Evolutionary conservation across 2,113 vertebrate genomes (phyloP).

Genomic region (pig (Sus scrofa)): DNA sequence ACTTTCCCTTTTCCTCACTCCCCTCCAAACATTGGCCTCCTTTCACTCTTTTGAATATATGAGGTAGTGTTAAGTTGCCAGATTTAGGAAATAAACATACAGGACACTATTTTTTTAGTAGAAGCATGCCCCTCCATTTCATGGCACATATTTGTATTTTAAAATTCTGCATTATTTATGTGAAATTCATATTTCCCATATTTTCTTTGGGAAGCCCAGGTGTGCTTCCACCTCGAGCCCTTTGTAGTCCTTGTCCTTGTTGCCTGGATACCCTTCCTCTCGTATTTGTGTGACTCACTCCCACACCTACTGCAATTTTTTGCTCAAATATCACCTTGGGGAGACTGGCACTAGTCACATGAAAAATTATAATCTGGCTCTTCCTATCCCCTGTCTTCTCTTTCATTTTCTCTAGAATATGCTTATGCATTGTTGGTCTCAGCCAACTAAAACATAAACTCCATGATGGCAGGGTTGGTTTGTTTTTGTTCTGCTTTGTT

Average conservation of each 20-base stretch:
- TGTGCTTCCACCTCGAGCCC: not conserved
- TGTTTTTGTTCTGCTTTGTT: not conserved
- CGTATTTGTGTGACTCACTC: not conserved
- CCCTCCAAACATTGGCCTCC: not conserved
- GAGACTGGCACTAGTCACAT: not conserved
- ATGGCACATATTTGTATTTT: not conserved
- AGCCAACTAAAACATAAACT: not conserved
- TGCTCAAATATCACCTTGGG: not conserved
- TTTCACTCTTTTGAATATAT: not conserved
- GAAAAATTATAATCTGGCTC: not conserved
- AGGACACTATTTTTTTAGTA: not conserved
- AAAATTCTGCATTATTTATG: not conserved
- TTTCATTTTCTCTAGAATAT: slow-evolving; percentile 1
- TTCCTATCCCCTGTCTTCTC: not conserved
- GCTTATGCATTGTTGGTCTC: not conserved
- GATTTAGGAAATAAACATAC: not conserved
- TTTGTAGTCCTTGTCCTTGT: not conserved
- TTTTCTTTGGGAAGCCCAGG: not conserved
- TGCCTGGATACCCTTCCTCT: not conserved
- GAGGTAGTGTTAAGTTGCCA: not conserved
- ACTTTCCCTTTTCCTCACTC: not conserved
- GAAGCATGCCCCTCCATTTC: not conserved
- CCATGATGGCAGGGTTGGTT: not conserved
- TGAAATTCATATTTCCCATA: not conserved
- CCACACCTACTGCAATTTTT: not conserved